Conservation (phyloP, 1,140 invertebrate species). For the Euglossa dilemma region DNA sequence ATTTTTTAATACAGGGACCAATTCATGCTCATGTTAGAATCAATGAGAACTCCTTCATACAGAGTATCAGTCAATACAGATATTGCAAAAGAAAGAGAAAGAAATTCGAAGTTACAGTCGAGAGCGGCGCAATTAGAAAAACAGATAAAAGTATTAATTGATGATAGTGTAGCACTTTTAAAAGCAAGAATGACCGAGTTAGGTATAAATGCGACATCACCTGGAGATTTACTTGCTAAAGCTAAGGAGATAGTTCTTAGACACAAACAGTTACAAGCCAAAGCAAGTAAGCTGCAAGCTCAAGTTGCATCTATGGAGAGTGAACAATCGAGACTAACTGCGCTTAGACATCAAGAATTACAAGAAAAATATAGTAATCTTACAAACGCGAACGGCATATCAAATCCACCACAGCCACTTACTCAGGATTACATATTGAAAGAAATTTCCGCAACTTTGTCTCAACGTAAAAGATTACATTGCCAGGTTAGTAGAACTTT, state of each 20-base stretch:
- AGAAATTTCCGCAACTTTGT: conserved; percentile 92
- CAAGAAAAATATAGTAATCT: conserved; percentile 86
- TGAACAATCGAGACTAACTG: conserved; percentile 87
- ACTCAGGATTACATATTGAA: conserved; percentile 91
- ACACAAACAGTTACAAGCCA: conserved; percentile 94
- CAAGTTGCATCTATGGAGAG: conserved; percentile 89
- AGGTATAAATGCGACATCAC: conserved; percentile 91
- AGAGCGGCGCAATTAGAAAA: conserved; percentile 93
- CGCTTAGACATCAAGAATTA: conserved; percentile 87
- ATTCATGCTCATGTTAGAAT: conserved; percentile 90
- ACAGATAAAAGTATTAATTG: conserved; percentile 94
- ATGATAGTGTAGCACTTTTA: conserved; percentile 94
- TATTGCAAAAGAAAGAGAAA: conserved; percentile 92
- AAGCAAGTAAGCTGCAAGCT: conserved; percentile 90
- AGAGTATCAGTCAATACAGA: conserved; percentile 88
- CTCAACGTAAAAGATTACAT: conserved; percentile 91
- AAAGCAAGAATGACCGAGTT: conserved; percentile 95
- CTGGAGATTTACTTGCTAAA: conserved; percentile 92
- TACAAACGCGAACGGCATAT: conserved; percentile 82
- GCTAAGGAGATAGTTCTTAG: conserved; percentile 96
- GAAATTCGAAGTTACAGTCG: conserved; percentile 90
- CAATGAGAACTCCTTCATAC: conserved; percentile 91
- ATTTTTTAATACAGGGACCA: conserved; percentile 84
- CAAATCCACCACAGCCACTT: conserved; percentile 85
- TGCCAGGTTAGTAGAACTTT: conserved; percentile 82